A percentile compares a stretch with the other conserved stretches of the same genome.
Evolutionary conservation across 2,797 vertebrate genomes (phyloP).

Genomic region (Falco peregrinus): DNA sequence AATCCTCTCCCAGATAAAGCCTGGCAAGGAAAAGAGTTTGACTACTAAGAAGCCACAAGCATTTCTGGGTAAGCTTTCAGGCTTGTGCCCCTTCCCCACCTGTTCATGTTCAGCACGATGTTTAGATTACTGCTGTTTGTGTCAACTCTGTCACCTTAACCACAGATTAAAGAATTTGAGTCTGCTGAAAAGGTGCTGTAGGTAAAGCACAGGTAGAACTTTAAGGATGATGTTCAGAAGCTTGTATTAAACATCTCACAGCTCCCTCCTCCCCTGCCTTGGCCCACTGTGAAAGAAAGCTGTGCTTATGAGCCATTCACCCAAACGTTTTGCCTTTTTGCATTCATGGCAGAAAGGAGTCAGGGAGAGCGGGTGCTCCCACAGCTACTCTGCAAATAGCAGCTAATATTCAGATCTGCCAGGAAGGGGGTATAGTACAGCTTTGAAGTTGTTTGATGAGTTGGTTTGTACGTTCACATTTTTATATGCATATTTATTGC

Average conservation of each 20-base stretch:
- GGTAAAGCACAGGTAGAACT: background rate
- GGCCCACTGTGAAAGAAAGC: background rate
- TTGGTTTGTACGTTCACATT: slow-evolving; percentile 44
- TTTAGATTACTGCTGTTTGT: background rate
- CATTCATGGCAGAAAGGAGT: background rate
- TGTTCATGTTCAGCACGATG: background rate
- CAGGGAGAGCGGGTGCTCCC: background rate
- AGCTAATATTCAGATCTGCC: background rate
- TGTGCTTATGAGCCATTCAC: background rate
- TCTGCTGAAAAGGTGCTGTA: background rate
- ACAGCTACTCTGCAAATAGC: background rate
- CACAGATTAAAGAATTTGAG: background rate
- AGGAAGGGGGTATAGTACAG: background rate
- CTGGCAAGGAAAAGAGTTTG: background rate
- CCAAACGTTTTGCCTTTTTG: background rate
- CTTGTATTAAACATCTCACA: background rate
- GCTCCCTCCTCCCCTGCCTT: background rate
- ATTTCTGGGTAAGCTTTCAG: background rate
- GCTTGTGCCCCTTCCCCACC: background rate
- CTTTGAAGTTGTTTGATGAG: slow-evolving; percentile 20
- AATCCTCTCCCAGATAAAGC: background rate
- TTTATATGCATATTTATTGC: slow-evolving; percentile 48
- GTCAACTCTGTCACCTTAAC: background rate
- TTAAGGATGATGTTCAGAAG: background rate
- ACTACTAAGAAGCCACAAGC: background rate